These are phyloP conservation scores for Siniperca obscura DNA, from an alignment of 2,797 vertebrate species.

Conservation along the genomic window DNA sequence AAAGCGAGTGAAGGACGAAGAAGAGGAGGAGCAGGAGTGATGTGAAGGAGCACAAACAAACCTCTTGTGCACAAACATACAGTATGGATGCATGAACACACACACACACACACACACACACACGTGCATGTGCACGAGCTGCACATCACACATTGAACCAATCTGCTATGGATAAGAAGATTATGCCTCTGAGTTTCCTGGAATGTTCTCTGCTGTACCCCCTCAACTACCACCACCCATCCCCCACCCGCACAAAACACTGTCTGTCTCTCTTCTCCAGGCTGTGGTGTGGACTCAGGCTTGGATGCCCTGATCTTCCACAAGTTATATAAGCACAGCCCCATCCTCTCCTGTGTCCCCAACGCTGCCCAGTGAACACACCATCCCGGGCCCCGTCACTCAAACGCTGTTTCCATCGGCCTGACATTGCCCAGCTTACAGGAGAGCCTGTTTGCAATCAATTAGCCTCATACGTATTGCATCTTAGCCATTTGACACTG, in stretches of 20 bases:
- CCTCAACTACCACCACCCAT: conserved; percentile 57
- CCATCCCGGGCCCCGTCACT: conserved; percentile 38
- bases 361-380: conserved; percentile 38
- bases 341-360: conserved; percentile 49
- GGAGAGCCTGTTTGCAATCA: conserved; percentile 44
- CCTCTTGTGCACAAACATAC: conserved; percentile 33
- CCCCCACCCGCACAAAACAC: conserved; percentile 52
- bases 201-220: conserved; percentile 76
- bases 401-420: conserved; percentile 20
- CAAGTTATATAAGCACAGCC: conserved; percentile 75
- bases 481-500: conserved; percentile 18
- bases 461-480: conserved; percentile 14
- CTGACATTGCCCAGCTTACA: conserved; percentile 32
- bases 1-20: conserved; percentile 37
- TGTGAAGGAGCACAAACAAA: conserved; percentile 53
- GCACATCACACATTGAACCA: conserved; percentile 72
- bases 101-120: not conserved
- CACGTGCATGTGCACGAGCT: conserved; percentile 12
- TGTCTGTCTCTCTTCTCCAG: conserved; percentile 50
- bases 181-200: conserved; percentile 83
- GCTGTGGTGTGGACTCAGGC: conserved; percentile 54
- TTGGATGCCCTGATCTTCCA: conserved; percentile 65
- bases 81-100: conserved; percentile 6
- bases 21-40: conserved; percentile 39
- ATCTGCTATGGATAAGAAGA: conserved; percentile 84